Base-by-base conservation (phyloP, 2,797 vertebrate genomes). In the Onychomys arenicola region DNA sequence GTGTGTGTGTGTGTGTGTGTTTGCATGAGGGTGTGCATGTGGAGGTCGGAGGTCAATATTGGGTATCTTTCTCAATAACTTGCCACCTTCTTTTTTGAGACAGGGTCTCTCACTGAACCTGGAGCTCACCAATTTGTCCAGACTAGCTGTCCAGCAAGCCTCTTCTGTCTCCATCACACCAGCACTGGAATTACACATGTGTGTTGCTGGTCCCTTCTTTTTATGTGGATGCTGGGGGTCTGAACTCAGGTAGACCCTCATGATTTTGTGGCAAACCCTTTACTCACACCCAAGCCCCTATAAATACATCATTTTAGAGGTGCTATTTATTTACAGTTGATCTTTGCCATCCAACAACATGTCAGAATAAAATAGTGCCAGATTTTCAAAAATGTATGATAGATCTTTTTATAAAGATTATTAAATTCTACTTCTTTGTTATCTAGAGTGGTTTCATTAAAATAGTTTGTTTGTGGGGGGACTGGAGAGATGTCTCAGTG, bases 341-440 rank as follows among this genome's bases (percentile, higher is more conserved):
- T 81, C 86, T 95, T 94, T 93, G 83, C 63, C 57, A 52, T 87
- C 65, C 7, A 71, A 32, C 29, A 46, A n/a, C 14, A 23, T 52
- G n/a, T 71, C 57, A 25, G 69, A 86, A 81, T 49, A 52, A 69
- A 92, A 57, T 49, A 57, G 29, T 86, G 55, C 37, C 78, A 49
- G 46, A n/a, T 81, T 37, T 85, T 61, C 76, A 37, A 80, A 78
- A 69, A 43, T 43, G 37, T 57, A 25, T 34, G 40, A 14, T n/a
- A 59, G 4, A 63, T 93, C 49, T 89, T 75, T 90, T 69, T 75
- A 88, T 27, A 86, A 95, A 77, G 40, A 32, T 11, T 4, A 85
- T 80, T 90, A 85, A 73, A 83, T 86, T 78, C 46, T 40, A 40
- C 90, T 94, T 95, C 63, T 88, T 87, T 63, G 65, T 77, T 85